phyloP scores from a whole-genome alignment of 2,797 vertebrate species.

The Phylloscopus collybita region DNA sequence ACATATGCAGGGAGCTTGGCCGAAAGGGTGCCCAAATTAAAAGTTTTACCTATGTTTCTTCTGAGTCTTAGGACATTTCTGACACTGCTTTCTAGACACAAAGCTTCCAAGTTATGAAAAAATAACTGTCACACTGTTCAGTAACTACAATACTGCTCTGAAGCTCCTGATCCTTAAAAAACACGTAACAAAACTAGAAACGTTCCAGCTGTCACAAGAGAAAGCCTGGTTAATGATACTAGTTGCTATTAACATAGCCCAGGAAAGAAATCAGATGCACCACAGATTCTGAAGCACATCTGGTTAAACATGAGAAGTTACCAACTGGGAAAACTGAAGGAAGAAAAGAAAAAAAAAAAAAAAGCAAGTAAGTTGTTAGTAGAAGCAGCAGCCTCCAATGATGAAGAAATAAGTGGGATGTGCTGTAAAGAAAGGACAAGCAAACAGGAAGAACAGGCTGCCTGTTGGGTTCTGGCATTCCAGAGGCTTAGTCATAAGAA shows the following conservation, averaged over 20 bases:
- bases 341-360: too few species aligned
- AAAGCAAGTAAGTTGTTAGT: neutral
- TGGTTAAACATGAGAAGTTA: neutral
- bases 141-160: neutral
- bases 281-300: neutral
- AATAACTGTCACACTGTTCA: neutral
- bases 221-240: neutral
- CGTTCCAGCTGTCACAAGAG: neutral
- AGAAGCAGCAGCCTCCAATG: neutral
- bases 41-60: neutral
- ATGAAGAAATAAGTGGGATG: slow-evolving; percentile 9
- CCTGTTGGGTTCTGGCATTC: slow-evolving; percentile 39
- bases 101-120: neutral
- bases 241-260: neutral
- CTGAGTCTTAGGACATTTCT: neutral
- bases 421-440: slow-evolving; percentile 4
- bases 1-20: neutral
- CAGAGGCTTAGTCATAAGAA: slow-evolving; percentile 37
- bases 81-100: neutral
- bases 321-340: neutral
- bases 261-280: neutral
- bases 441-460: slow-evolving; percentile 54
- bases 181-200: neutral
- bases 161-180: neutral
- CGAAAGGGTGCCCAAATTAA: neutral